Evolutionary conservation across 2,113 vertebrate genomes (phyloP).

Genomic region (Tetrax tetrax): DNA sequence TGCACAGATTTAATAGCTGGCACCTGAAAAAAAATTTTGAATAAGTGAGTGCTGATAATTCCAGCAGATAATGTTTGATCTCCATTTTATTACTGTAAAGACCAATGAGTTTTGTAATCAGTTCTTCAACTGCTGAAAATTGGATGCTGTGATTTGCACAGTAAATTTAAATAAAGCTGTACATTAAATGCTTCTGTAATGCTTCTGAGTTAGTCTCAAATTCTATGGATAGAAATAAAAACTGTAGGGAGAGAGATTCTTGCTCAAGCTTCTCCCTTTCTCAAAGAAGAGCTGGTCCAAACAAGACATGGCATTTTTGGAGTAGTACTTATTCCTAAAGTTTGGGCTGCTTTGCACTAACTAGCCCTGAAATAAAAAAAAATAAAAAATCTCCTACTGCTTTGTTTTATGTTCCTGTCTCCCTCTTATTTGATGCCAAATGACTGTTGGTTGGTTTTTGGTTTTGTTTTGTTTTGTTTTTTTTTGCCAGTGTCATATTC

Average conservation of each 20-base stretch:
- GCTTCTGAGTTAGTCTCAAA: neutral
- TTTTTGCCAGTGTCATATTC: neutral
- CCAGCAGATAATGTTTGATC: neutral
- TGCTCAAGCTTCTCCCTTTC: neutral
- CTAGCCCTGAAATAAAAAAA: neutral
- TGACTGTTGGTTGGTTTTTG: too few relatives aligned
- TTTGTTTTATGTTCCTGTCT: neutral
- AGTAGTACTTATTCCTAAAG: rapidly evolving
- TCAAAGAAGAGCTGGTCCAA: neutral
- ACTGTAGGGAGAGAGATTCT: neutral
- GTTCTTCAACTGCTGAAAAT: neutral
- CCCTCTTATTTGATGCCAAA: neutral
- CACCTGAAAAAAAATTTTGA: neutral
- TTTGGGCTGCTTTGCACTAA: neutral
- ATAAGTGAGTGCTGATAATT: neutral
- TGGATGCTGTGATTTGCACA: neutral
- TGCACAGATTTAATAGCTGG: neutral
- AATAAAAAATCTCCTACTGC: neutral
- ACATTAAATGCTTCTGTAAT: neutral
- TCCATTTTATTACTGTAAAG: neutral
- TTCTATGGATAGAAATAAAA: neutral
- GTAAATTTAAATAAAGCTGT: neutral
- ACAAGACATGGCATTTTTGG: neutral
- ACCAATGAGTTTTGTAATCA: neutral
- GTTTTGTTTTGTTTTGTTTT: neutral